These are phyloP conservation scores for Pocillopora grandis DNA, from an alignment of 92 coral and sea anemone genomes.

Conservation along the genomic window DNA sequence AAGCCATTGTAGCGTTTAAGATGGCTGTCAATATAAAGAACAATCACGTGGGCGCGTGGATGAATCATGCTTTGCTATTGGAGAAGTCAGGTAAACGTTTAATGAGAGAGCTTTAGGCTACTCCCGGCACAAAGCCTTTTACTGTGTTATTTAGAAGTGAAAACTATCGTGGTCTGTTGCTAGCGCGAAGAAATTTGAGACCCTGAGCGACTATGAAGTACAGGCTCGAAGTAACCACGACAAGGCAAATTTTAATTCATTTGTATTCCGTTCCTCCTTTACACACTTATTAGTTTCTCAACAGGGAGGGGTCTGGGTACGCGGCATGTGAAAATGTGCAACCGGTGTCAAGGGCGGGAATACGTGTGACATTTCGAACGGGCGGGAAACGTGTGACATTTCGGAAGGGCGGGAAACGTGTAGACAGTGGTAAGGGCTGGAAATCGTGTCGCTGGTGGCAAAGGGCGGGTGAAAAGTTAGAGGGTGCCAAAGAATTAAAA, in stretches of 20 bases:
- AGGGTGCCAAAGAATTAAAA: too few species aligned
- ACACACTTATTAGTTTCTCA: too few species aligned
- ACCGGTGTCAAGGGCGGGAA: not conserved
- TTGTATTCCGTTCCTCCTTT: too few species aligned
- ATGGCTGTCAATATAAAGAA: constrained; percentile 68
- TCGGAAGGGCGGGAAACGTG: not conserved
- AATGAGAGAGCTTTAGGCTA: not conserved
- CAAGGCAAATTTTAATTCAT: too few species aligned
- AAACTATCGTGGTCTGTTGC: not conserved
- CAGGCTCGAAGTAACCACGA: too few species aligned
- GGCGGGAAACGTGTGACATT: not conserved
- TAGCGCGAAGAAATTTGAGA: not conserved
- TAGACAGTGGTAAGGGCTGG: not conserved
- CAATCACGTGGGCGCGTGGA: constrained; percentile 87
- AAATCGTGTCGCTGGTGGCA: not conserved
- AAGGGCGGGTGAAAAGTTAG: not conserved
- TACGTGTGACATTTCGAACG: not conserved
- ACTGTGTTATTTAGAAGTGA: not conserved
- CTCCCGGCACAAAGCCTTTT: not conserved
- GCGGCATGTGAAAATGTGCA: not conserved
- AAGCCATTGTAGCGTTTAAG: constrained; percentile 71
- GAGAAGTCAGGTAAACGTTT: constrained; percentile 81
- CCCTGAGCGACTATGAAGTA: not conserved
- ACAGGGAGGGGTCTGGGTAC: too few species aligned
- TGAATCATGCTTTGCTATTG: constrained; percentile 76